A percentile compares a stretch with the other conserved stretches of the same genome.
Conservation (phyloP, 2,113 vertebrate genomes). For the Myanophis thanlyinensis region DNA sequence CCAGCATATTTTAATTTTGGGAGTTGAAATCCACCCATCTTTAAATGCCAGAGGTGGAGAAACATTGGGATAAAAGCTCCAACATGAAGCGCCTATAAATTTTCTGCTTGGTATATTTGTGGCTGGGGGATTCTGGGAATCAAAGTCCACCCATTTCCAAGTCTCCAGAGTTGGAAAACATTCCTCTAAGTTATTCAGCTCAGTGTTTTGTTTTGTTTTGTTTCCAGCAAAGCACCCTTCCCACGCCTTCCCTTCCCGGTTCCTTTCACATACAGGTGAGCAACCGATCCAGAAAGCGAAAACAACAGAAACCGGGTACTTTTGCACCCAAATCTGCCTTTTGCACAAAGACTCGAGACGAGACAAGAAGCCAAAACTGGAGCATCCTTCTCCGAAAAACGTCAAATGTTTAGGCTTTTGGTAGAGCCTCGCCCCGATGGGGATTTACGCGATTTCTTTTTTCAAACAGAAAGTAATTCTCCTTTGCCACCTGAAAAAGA, state of each 20-base stretch:
- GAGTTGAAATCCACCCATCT: not conserved
- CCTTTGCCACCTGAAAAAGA: not conserved
- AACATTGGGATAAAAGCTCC: not conserved
- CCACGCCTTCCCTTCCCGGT: rapidly evolving
- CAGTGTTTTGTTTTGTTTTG: no score
- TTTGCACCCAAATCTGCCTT: not conserved
- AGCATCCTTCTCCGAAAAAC: not conserved
- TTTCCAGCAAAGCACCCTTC: not conserved
- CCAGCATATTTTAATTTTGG: not conserved
- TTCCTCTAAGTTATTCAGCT: not conserved
- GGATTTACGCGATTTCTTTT: not conserved
- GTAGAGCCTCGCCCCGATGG: not conserved
- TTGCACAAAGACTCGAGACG: not conserved
- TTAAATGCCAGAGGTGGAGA: not conserved
- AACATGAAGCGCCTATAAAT: not conserved
- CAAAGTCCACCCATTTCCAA: not conserved
- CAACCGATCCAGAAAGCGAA: not conserved
- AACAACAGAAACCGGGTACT: not conserved
- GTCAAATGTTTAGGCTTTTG: not conserved
- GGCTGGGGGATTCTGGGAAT: not conserved
- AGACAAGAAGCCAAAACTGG: not conserved
- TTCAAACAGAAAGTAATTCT: not conserved
- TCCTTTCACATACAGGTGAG: no score
- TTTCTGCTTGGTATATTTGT: not conserved
- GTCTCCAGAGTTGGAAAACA: not conserved